A percentile compares a stretch with the other conserved stretches of the same genome.
Conservation (phyloP, 2,888 invertebrate genomes). For the Torymus tubicola region DNA sequence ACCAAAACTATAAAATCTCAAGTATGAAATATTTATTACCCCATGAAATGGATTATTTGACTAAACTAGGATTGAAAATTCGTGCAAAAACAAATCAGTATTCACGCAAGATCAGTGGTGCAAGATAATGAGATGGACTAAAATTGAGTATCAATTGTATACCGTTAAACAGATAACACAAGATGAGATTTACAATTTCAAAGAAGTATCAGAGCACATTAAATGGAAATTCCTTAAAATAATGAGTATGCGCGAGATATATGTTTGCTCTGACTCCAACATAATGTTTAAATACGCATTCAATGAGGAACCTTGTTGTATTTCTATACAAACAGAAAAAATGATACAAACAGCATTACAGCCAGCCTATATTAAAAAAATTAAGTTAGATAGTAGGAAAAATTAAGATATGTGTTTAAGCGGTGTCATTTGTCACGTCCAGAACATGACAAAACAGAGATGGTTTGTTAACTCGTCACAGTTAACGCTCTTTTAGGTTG, state of each 20-base stretch:
- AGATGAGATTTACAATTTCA: conserved; percentile 46
- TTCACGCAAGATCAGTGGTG: conserved; percentile 34
- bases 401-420: background rate
- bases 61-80: too few relatives aligned
- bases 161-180: conserved; percentile 45
- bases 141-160: conserved; percentile 46
- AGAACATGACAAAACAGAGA: too few relatives aligned
- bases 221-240: conserved; percentile 6
- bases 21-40: too few relatives aligned
- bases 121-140: conserved; percentile 40
- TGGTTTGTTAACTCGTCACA: too few relatives aligned
- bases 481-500: too few relatives aligned
- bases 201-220: background rate
- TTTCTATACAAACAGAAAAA: background rate
- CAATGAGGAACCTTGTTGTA: background rate
- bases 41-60: too few relatives aligned
- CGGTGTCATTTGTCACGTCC: too few relatives aligned
- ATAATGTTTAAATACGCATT: background rate
- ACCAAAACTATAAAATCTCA: too few relatives aligned
- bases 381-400: background rate
- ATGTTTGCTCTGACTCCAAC: background rate
- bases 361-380: background rate
- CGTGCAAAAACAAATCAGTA: too few relatives aligned
- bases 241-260: too few relatives aligned
- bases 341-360: background rate